phyloP scores from a whole-genome alignment of 2,797 vertebrate genomes.

The Centropyge bicolor region DNA sequence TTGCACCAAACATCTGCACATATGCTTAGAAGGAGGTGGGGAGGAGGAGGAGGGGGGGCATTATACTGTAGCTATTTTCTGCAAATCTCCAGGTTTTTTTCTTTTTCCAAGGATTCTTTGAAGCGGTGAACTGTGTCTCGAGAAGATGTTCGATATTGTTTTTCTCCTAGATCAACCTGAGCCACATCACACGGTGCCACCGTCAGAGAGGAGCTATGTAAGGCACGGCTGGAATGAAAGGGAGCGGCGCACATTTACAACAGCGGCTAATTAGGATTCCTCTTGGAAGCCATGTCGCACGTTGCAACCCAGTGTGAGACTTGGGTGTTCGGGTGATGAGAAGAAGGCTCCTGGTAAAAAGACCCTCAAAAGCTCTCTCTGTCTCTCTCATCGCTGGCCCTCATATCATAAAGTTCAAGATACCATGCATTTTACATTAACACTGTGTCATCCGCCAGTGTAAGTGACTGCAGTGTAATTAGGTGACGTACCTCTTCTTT shows the following conservation, averaged over 20 bases:
- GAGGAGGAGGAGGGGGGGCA: neutral
- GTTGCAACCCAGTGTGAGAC: conserved; percentile 9
- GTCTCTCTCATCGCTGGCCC: neutral
- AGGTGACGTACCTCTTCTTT: conserved; percentile 23
- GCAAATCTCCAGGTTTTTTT: conserved; percentile 18
- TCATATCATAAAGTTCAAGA: conserved; percentile 21
- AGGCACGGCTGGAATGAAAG: conserved; percentile 45
- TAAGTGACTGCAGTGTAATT: conserved; percentile 26
- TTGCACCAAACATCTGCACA: conserved; percentile 52
- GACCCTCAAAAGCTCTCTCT: neutral
- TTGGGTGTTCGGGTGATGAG: conserved; percentile 13
- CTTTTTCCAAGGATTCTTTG: conserved; percentile 30
- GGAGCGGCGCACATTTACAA: conserved; percentile 38
- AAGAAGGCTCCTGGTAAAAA: neutral
- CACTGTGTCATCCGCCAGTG: neutral
- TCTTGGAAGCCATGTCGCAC: conserved; percentile 19
- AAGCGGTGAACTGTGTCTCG: conserved; percentile 59
- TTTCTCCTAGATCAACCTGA: conserved; percentile 50
- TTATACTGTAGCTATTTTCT: conserved; percentile 27
- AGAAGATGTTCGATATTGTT: conserved; percentile 48
- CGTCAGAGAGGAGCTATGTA: conserved; percentile 40
- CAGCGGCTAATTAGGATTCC: conserved; percentile 59
- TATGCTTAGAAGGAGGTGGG: conserved; percentile 15
- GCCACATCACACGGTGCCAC: conserved; percentile 39
- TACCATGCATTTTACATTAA: conserved; percentile 35